These are phyloP conservation scores for Ellobius talpinus DNA, from an alignment of 2,113 vertebrate species.

Conservation along the genomic window DNA sequence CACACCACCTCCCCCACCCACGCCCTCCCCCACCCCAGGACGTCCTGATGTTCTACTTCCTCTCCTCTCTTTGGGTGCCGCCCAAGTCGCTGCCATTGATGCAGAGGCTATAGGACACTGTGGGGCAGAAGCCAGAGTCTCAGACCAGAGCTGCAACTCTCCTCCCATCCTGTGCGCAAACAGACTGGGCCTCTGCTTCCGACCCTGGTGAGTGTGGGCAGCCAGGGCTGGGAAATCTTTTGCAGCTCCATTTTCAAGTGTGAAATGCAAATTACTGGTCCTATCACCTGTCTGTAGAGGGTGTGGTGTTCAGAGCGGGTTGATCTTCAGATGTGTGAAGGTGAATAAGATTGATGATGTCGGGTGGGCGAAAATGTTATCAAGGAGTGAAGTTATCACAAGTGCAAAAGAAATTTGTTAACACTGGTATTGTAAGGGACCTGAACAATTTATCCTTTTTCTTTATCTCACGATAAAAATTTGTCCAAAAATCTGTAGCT, in stretches of 20 bases:
- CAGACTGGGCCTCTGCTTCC: not conserved
- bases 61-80: too few species aligned
- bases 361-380: too few species aligned
- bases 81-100: too few species aligned
- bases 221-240: not conserved
- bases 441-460: too few species aligned
- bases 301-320: not conserved
- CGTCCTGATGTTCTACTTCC: too few species aligned
- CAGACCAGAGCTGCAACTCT: not conserved
- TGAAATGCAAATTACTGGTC: not conserved
- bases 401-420: too few species aligned
- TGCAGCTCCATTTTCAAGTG: not conserved
- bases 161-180: not conserved
- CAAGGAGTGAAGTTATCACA: too few species aligned
- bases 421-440: too few species aligned
- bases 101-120: not conserved
- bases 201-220: not conserved
- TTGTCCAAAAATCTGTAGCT: too few species aligned
- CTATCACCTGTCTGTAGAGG: not conserved
- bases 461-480: too few species aligned
- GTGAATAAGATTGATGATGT: not conserved
- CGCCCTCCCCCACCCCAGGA: too few species aligned
- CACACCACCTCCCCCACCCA: rapidly evolving
- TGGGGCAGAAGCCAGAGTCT: not conserved
- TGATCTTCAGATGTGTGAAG: not conserved